These are phyloP conservation scores for Macaca fascicularis DNA, from an alignment of 2,113 vertebrate species.

Conservation along the genomic window T2T-MFA8v1.1 NC_088376.1:185831501-185832000, in stretches of 20 bases:
- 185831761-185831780: slow-evolving; percentile 27
- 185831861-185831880: slow-evolving; percentile 57
- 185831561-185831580: not conserved
- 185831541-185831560: not conserved
- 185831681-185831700: slow-evolving; percentile 27
- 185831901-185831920: slow-evolving; percentile 2
- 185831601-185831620: not conserved
- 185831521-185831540: not conserved
- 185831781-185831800: slow-evolving; percentile 34
- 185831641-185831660: slow-evolving; percentile 59
- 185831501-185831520: not conserved
- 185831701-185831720: slow-evolving; percentile 57
- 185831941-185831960: not conserved
- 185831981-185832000: not conserved
- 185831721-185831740: slow-evolving; percentile 38
- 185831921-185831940: slow-evolving; percentile 44
- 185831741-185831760: slow-evolving; percentile 39
- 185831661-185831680: slow-evolving; percentile 29
- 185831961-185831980: not conserved
- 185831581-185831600: not conserved
- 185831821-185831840: slow-evolving; percentile 69
- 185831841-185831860: slow-evolving; percentile 55
- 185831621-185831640: slow-evolving; percentile 57
- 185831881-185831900: slow-evolving; percentile 62
- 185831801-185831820: slow-evolving; percentile 30